Base-by-base conservation (phyloP, 2,888 invertebrate genomes). In the Alloplasta piceator region DNA sequence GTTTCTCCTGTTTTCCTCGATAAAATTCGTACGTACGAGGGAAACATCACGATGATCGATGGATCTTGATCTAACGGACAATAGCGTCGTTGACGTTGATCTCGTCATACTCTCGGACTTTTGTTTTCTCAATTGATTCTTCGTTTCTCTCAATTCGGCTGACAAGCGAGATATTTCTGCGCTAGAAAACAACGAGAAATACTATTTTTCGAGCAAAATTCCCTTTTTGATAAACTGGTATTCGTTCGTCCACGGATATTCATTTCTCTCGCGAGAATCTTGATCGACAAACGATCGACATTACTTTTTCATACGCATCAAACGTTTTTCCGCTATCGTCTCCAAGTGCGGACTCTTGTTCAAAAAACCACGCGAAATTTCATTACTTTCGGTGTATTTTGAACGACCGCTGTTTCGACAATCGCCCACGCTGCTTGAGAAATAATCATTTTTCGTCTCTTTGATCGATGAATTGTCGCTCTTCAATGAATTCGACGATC, bases 81-180 rank as follows among this genome's bases (percentile, higher is more conserved):
- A 39, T 50, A 50, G 61, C 7, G 64, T 58, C n/a, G 68, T 70
- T 7, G 73, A 74, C 10, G 74, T 74, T 6, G 78, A 68, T 38
- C 58, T 68, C 14, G n/a, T 41, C 1, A 68, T n/a, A n/a, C 58
- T 79, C 14, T 39, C 14, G 36, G 14, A 14, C 56, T 70, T 68
- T 61, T 52, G 61, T 9, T 55, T 58, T 26, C 26, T 80, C 41
- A 80, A 26, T 26, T 26, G 26, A 26, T 26, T 50, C 50, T 63
- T 81, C 1, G 66, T 74, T 36, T 80, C 75, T 55, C 63, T 56
- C 56, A 82, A 70, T 55, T 83, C 79, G 6, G 58, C 64, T 46
- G 67, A 64, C n/a, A 84, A 60, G 52, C 64, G 76, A 12, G 63
- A 72, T 55, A 84, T 81, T 63, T 83, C 79, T 41, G 74, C 66